Evolutionary conservation across 2,888 invertebrate genomes (phyloP), one percentile per base, ranked within the genome.

Genomic region (Catotricha subobsoleta): DNA sequence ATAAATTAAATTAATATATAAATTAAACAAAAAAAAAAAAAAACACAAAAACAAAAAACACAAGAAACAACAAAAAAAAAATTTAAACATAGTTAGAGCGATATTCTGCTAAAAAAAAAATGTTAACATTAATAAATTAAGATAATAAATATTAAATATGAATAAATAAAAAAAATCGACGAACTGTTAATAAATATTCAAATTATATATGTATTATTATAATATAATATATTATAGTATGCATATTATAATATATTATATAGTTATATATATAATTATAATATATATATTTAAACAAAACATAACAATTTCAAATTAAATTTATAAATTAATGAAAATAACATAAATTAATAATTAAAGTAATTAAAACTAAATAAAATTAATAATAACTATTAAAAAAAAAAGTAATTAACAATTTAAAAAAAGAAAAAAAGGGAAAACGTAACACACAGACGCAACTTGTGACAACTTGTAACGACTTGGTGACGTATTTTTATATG

Each of bases 41-140:
- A n/a, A n/a, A n/a, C n/a, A n/a, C 23, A 36, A 36, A 42, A 23
- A 39, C 38, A 31, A 43, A 45, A 43, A 41, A 41, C 13, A n/a
- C n/a, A n/a, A n/a, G n/a, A n/a, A n/a, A n/a, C 19, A 38, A 35
- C 36, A 42, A 42, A 39, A 43, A 40, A 41, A 39, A 39, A 42
- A 34, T 16, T 25, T 40, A 39, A 41, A 35, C 37, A 44, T 43
- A 39, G 37, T 44, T 44, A 47, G 44, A 38, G 40, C 43, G 45
- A 45, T 45, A 45, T 44, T 47, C 42, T 47, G 43, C 44, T 44
- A 47, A 44, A 43, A 34, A 42, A 44, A 42, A 47, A 47, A n/a
- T 47, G 47, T 47, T 47, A 47, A 47, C 47, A 47, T 46, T 47
- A 47, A 44, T 43, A 44, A 46, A 38, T 47, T 46, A 47, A 46